Conservation (phyloP, 2,888 invertebrate species). For the Mythimna vitellina region DNA sequence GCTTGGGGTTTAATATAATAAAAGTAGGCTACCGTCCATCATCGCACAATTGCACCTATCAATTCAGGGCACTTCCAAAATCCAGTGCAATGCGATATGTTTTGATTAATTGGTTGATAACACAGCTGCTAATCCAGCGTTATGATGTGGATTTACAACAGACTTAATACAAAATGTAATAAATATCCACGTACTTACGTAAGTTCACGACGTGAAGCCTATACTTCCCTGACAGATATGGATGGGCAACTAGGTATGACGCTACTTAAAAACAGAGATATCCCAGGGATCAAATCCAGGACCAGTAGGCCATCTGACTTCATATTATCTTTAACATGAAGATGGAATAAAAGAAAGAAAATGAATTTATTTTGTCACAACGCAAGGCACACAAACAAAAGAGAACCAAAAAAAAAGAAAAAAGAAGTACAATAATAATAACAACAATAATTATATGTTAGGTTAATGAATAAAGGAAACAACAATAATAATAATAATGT, state of each 20-base stretch:
- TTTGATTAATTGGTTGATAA: slow-evolving; percentile 39
- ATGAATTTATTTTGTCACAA: too few relatives aligned
- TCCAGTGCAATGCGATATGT: not conserved
- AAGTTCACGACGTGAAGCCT: not conserved
- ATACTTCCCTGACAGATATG: not conserved
- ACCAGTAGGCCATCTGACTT: not conserved
- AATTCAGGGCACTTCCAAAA: not conserved
- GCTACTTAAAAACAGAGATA: not conserved
- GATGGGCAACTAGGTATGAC: not conserved
- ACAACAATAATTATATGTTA: too few relatives aligned
- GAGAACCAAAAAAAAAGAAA: too few relatives aligned
- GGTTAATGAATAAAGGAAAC: too few relatives aligned
- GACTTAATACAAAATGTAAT: not conserved
- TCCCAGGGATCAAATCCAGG: not conserved
- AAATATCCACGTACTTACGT: not conserved
- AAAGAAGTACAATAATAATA: too few relatives aligned
- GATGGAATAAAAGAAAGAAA: too few relatives aligned
- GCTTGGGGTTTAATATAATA: too few relatives aligned
- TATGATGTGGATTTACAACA: slow-evolving; percentile 16
- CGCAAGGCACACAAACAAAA: too few relatives aligned
- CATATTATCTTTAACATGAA: too few relatives aligned
- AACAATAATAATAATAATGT: too few relatives aligned
- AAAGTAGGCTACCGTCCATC: too few relatives aligned
- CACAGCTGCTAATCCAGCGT: slow-evolving; percentile 10
- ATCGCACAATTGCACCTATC: not conserved